Evolutionary conservation across 2,113 vertebrate species (phyloP).

Genomic region (Spilogale gracilis): DNA sequence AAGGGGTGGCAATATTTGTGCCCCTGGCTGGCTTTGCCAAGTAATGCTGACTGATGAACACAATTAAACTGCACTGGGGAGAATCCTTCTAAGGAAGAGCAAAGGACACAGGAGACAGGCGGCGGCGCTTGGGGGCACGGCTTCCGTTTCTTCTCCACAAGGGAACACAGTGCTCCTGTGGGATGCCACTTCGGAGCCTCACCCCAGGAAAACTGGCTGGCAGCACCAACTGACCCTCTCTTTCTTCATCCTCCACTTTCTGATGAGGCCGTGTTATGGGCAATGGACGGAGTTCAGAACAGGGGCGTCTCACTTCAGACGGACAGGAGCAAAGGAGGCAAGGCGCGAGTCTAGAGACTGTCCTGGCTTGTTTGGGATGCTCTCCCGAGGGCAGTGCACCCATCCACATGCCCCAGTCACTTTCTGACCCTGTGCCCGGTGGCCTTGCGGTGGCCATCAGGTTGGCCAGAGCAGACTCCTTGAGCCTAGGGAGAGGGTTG

Average conservation of each 20-base stretch:
- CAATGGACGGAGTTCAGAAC: neutral
- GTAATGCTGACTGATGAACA: conserved; percentile 76
- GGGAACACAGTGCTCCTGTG: neutral
- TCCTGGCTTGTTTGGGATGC: neutral
- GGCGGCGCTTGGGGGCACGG: neutral
- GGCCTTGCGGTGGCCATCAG: accelerated
- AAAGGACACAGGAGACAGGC: neutral
- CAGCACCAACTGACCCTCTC: neutral
- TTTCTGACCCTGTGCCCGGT: neutral
- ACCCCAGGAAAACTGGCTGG: neutral
- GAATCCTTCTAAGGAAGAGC: conserved; percentile 2
- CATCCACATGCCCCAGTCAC: neutral
- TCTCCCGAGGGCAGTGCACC: neutral
- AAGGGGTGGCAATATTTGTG: conserved; percentile 75
- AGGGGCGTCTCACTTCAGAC: too few species aligned
- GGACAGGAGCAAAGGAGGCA: neutral
- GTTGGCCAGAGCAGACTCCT: neutral
- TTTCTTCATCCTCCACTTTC: neutral
- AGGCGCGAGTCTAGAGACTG: neutral
- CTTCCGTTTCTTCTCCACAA: neutral
- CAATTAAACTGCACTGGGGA: neutral
- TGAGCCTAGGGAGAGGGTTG: neutral
- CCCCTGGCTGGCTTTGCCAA: conserved; percentile 81
- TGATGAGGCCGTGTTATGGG: accelerated
- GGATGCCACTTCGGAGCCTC: accelerated